These are phyloP conservation scores for Deilephila porcellus DNA, from an alignment of 2,888 invertebrate genomes.

Conservation along the genomic window DNA sequence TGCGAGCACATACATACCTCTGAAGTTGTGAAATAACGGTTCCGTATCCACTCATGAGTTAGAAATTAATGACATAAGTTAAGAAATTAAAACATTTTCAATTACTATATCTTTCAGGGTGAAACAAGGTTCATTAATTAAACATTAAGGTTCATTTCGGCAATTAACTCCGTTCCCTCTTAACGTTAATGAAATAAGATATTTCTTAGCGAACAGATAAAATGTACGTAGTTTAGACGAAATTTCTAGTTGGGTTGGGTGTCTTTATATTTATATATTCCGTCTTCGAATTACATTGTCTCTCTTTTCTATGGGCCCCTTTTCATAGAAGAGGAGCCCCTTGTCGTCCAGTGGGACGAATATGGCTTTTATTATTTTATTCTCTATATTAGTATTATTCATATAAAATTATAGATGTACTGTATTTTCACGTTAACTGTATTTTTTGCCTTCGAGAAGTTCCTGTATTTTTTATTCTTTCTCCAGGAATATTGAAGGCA, in stretches of 20 bases:
- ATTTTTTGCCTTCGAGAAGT: neutral
- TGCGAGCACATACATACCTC: neutral
- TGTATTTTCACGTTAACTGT: too few relatives aligned
- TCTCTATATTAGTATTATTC: too few relatives aligned
- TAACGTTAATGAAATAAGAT: constrained; percentile 27
- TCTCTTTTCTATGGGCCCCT: too few relatives aligned
- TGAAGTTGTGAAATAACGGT: neutral
- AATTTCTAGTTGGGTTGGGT: neutral
- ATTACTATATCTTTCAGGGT: constrained; percentile 23
- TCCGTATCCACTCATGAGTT: neutral
- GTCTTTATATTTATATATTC: constrained; percentile 1
- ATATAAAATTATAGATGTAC: too few relatives aligned
- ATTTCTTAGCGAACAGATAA: constrained; percentile 23
- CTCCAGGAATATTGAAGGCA: constrained; percentile 40
- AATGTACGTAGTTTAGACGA: constrained; percentile 22
- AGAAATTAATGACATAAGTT: neutral
- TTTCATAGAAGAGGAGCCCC: too few relatives aligned
- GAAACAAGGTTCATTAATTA: constrained; percentile 26
- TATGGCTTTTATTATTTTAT: too few relatives aligned
- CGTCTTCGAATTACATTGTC: neutral
- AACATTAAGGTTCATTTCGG: constrained; percentile 26
- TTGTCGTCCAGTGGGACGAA: too few relatives aligned
- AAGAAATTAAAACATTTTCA: constrained; percentile 25
- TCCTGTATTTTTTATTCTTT: neutral
- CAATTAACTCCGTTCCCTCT: constrained; percentile 26